Evolutionary conservation across 2,888 invertebrate species (phyloP).

Genomic region (Agriotes lineatus): DNA sequence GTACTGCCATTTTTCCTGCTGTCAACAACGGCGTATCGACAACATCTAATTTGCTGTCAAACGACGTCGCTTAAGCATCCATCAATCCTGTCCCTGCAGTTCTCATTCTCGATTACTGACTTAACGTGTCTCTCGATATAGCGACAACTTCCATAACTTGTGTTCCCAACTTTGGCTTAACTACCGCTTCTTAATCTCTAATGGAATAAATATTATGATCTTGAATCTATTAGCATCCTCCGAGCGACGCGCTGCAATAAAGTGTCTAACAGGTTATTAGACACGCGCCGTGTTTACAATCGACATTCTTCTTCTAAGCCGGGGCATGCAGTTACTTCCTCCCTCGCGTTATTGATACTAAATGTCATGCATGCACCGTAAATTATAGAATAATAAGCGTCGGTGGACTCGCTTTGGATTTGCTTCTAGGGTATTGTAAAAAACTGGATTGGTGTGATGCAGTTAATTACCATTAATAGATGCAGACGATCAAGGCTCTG

Average conservation of each 20-base stretch:
- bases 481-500: too few relatives aligned
- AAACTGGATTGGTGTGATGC: too few relatives aligned
- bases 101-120: conserved; percentile 37
- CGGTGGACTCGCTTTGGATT: too few relatives aligned
- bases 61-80: conserved; percentile 35
- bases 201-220: conserved; percentile 43
- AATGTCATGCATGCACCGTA: conserved; percentile 5
- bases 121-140: conserved; percentile 35
- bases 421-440: too few relatives aligned
- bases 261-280: conserved; percentile 41
- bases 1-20: not conserved
- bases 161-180: conserved; percentile 42
- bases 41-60: conserved; percentile 38
- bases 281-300: conserved; percentile 42
- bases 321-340: conserved; percentile 17
- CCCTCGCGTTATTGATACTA: conserved; percentile 8
- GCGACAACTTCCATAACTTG: conserved; percentile 39
- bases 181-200: conserved; percentile 41
- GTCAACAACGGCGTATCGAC: conserved; percentile 4
- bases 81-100: conserved; percentile 36
- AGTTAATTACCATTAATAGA: too few relatives aligned
- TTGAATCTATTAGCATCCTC: conserved; percentile 40
- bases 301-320: conserved; percentile 33
- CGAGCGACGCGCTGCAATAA: conserved; percentile 36
- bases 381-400: not conserved